These are phyloP conservation scores for Drosophila novamexicana DNA, from an alignment of 1,140 invertebrate species.

Conservation along the genomic window DNA sequence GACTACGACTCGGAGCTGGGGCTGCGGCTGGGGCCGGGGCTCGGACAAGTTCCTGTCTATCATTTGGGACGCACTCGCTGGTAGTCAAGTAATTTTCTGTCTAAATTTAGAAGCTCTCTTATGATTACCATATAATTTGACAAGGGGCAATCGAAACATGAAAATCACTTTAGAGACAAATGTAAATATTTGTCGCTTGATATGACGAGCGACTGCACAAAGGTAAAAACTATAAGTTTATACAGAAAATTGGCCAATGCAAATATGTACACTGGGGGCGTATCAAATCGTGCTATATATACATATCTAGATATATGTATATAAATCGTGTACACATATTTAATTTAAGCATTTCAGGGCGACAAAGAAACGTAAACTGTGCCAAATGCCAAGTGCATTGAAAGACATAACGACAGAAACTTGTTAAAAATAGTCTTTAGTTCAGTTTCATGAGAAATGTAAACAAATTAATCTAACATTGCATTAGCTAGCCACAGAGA, in stretches of 20 bases:
- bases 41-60: constrained; percentile 30
- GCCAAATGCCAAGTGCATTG: constrained; percentile 68
- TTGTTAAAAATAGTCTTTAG: constrained; percentile 51
- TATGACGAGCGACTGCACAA: background rate
- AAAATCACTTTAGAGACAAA: constrained; percentile 6
- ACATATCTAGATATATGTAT: background rate
- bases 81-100: constrained; percentile 29
- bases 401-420: constrained; percentile 21
- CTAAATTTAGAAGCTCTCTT: constrained; percentile 50
- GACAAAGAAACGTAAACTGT: constrained; percentile 35
- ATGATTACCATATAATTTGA: constrained; percentile 38
- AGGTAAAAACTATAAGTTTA: constrained; percentile 16
- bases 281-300: constrained; percentile 25
- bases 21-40: background rate
- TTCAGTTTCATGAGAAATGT: constrained; percentile 59
- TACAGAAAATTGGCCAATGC: background rate
- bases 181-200: constrained; percentile 24
- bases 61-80: constrained; percentile 8
- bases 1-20: constrained; percentile 19
- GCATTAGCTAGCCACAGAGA: constrained; percentile 59
- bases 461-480: constrained; percentile 80
- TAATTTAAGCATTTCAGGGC: constrained; percentile 25
- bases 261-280: constrained; percentile 18
- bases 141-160: constrained; percentile 15
- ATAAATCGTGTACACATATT: background rate